Conservation (phyloP, 2,113 vertebrate genomes). For the Monopterus albus region DNA sequence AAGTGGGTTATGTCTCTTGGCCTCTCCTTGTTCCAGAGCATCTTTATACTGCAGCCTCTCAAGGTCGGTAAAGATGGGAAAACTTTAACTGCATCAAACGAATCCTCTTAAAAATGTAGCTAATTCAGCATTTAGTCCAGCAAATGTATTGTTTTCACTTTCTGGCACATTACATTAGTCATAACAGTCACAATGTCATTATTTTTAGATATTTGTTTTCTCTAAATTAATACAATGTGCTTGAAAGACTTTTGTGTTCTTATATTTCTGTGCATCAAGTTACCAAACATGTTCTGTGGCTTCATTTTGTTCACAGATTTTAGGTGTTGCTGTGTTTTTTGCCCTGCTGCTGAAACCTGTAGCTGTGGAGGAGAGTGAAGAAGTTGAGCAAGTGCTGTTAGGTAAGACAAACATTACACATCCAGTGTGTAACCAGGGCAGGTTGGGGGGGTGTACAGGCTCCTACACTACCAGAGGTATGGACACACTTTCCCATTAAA, state of each 20-base stretch:
- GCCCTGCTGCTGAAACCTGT: slow-evolving; percentile 84
- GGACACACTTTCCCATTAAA: too few species aligned
- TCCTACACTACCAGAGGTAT: too few species aligned
- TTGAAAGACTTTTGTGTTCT: neutral
- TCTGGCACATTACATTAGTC: too few species aligned
- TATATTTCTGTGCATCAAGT: neutral
- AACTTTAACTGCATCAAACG: neutral
- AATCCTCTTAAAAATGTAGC: neutral
- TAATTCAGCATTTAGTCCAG: neutral
- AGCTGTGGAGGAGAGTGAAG: slow-evolving; percentile 81
- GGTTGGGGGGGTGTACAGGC: too few species aligned
- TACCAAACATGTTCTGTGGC: neutral
- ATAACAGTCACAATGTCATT: neutral
- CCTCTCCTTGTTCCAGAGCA: slow-evolving; percentile 87
- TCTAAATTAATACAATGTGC: neutral
- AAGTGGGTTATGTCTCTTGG: slow-evolving; percentile 85
- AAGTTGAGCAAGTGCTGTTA: slow-evolving; percentile 73
- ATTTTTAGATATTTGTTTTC: neutral
- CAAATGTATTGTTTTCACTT: too few species aligned
- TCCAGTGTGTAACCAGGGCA: too few species aligned
- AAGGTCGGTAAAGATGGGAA: slow-evolving; percentile 73
- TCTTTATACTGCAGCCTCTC: slow-evolving; percentile 87
- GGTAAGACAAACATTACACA: slow-evolving; percentile 64
- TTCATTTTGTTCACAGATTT: slow-evolving; percentile 74
- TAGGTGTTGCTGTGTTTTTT: slow-evolving; percentile 84